Conservation (phyloP, 2,888 invertebrate genomes). For the Oasisia sp. region DNA sequence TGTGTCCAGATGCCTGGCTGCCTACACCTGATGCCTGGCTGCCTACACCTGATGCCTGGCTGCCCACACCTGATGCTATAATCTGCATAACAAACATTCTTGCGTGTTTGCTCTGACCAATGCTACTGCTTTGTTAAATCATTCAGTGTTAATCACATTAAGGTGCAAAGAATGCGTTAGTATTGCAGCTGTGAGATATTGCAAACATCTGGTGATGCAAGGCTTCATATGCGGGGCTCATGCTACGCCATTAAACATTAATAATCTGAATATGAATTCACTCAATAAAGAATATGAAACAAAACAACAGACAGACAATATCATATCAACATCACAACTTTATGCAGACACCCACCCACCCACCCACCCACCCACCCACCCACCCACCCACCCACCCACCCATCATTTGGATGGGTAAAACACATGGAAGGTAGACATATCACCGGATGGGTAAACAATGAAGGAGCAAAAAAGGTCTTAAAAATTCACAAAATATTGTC, state of each 20-base stretch:
- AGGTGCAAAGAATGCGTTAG: neutral
- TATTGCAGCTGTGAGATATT: neutral
- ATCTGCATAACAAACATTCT: neutral
- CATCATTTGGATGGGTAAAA: too few relatives aligned
- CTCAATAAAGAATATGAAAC: neutral
- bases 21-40: neutral
- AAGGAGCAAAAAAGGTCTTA: too few relatives aligned
- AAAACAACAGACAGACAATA: neutral
- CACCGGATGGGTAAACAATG: too few relatives aligned
- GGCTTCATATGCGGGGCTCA: neutral
- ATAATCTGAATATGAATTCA: neutral
- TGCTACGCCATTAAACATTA: neutral
- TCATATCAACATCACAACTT: too few relatives aligned
- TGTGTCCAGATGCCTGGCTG: neutral
- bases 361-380: too few relatives aligned
- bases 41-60: neutral
- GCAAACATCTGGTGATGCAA: neutral
- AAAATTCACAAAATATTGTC: too few relatives aligned
- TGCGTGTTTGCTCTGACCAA: neutral
- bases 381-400: too few relatives aligned
- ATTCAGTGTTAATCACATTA: neutral
- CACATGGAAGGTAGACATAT: too few relatives aligned
- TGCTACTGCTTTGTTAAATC: neutral
- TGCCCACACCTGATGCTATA: neutral
- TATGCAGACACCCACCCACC: too few relatives aligned